Evolutionary conservation across 2,888 invertebrate genomes (phyloP), one percentile per base, ranked within the genome.

Genomic region (Conomelus anceps): DNA sequence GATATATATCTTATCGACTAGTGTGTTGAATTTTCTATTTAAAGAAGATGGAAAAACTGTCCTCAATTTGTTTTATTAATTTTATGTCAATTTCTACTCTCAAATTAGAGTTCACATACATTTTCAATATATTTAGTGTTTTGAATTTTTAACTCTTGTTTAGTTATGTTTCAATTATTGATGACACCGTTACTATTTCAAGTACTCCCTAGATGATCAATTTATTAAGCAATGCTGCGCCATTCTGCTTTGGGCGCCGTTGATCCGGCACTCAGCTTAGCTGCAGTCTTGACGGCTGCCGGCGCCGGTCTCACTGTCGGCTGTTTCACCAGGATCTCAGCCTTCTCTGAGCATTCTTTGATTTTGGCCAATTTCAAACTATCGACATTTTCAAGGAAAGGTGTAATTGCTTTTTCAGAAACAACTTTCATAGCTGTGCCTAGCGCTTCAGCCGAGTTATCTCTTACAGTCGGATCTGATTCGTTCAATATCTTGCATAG

Each of bases 1-100:
- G 99, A 93, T 99, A 99, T 93, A 99, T 99, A 94, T 99, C 99
- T 84, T 99, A 99, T 93, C 95, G 99, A 93, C 95, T 99, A 92
- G 98, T 99, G 89, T 98, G 98, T 92, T 97, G 92, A 95, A 91
- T 90, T 89, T n/a, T 13, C n/a, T n/a, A 63, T n/a, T 63, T 3
- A n/a, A 63, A n/a, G n/a, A 63, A 0, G 13, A 23, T 22, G 7
- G n/a, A 7, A 63, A n/a, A 63, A 63, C n/a, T n/a, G 63, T 3
- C 63, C 20, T 4, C 63, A n/a, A 63, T n/a, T n/a, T 1, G 7
- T 20, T 9, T 63, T 4, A 63, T n/a, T n/a, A n/a, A 63, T 63
- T n/a, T 63, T n/a, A n/a, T 63, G 26, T 63, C 63, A 63, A 34
- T 7, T 34, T 34, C 17, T 13, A 34, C 17, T 9, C 9, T 13